Evolutionary conservation across 2,888 invertebrate species (phyloP), one percentile per base, ranked within the genome.

Genomic region (Drosophila gaucha): DNA sequence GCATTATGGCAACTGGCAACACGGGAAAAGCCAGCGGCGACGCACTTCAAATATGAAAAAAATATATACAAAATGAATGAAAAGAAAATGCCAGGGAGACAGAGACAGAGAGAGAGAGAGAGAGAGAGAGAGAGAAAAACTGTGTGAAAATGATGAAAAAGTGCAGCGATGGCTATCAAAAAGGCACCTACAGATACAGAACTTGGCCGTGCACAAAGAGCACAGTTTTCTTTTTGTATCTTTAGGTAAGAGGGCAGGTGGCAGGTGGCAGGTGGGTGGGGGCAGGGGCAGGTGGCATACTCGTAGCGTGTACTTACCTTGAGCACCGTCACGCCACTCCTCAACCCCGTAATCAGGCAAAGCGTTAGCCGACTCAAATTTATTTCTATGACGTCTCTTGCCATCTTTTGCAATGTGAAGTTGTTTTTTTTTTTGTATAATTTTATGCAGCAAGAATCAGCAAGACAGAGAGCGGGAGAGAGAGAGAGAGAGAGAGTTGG

Each of bases 321-420:
- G 84, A 68, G 87, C 89, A 91, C 94, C 93, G 91, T 95, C 94
- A 91, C 95, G 94, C 95, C 95, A 95, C 92, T 95, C 95, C 92
- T 95, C 95, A 79, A 95, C 93, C 86, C 95, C 95, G 91, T 95
- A 95, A 92, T 95, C 95, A 76, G 90, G 90, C 72, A 94, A 92
- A 76, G 94, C 93, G 92, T 94, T 93, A 68, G 80, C 80, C 89
- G 94, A 93, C 89, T 94, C 94, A 68, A 93, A 90, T 90, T 92
- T 91, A 89, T 90, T 90, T 87, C 91, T 89, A 90, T 91, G 88
- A 80, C 90, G 91, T 87, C 91, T 90, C 86, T 90, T 91, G 78
- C 91, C 92, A 90, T 89, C 90, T 91, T 80, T 80, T 72, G 70
- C 66, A 73, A 66, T 68, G 67, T 66, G 55, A 70, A 67, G 64